These are phyloP conservation scores for Laticauda colubrina DNA, from an alignment of 2,113 vertebrate genomes.

Conservation along the genomic window DNA sequence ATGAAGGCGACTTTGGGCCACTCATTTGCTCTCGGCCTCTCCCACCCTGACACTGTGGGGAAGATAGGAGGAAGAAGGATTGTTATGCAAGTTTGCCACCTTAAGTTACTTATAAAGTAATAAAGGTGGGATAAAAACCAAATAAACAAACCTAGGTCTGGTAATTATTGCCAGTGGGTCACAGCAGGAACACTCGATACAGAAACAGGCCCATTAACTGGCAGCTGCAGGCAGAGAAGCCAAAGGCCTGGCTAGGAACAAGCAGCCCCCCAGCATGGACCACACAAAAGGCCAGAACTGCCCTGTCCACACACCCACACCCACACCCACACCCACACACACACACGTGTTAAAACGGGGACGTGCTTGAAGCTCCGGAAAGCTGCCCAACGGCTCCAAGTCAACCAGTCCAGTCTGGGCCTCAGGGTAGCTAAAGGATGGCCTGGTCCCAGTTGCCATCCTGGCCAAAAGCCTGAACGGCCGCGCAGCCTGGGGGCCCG, in stretches of 20 bases:
- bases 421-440: neutral
- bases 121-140: neutral
- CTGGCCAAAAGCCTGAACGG: neutral
- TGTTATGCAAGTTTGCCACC: neutral
- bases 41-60: no score
- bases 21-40: no score
- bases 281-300: neutral
- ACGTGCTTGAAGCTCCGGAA: neutral
- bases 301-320: no score
- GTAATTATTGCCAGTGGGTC: neutral
- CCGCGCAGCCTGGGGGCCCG: neutral
- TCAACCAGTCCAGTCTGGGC: neutral
- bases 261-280: neutral
- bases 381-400: neutral
- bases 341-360: no score
- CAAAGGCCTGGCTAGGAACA: neutral
- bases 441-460: neutral
- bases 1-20: no score
- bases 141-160: neutral
- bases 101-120: neutral
- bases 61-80: no score
- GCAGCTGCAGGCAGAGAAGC: neutral
- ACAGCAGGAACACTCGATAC: neutral
- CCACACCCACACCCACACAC: fast-evolving
- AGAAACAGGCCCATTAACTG: neutral